Evolutionary conservation across 2,888 invertebrate species (phyloP), one percentile per base, ranked within the genome.

Genomic region (Plagiodera versicolora): DNA sequence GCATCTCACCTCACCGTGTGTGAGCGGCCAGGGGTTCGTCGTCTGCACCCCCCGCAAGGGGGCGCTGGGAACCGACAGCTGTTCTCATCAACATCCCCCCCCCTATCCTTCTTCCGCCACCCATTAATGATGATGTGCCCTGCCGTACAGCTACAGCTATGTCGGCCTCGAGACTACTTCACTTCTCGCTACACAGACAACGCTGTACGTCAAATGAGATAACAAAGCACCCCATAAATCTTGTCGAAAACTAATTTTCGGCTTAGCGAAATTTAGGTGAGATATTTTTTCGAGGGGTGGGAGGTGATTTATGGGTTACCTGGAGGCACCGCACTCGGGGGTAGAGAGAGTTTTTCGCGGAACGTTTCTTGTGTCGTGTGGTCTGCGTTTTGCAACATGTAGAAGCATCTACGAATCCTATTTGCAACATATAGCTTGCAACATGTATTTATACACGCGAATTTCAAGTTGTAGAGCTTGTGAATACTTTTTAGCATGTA

Each of bases 91-190:
- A 70, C 73, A 24, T 3, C 24, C 24, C 74, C 85, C 84, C n/a
- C n/a, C n/a, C n/a, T n/a, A n/a, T n/a, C n/a, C n/a, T n/a, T n/a
- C n/a, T n/a, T n/a, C n/a, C n/a, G n/a, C 85, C 84, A 84, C 87
- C 87, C 87, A 87, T 87, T 88, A 88, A 88, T 88, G 88, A 88
- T 88, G 87, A 87, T 87, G 87, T 87, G 87, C 47, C 55, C n/a
- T n/a, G 24, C 47, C 6, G 6, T 24, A 24, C 6, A 24, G 24
- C n/a, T n/a, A n/a, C n/a, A 6, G 32, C 39, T 54, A 50, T 56
- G 39, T 85, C 86, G 85, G 86, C 86, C 86, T 85, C 86, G 85
- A 85, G 86, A 87, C 87, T 86, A 86, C 85, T 86, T 86, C 86
- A 86, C 86, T 86, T 86, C 85, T 86, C 83, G 84, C 85, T 74